Conservation (phyloP, 2,888 invertebrate species). For the Chaetogeoica ovagalla region DNA sequence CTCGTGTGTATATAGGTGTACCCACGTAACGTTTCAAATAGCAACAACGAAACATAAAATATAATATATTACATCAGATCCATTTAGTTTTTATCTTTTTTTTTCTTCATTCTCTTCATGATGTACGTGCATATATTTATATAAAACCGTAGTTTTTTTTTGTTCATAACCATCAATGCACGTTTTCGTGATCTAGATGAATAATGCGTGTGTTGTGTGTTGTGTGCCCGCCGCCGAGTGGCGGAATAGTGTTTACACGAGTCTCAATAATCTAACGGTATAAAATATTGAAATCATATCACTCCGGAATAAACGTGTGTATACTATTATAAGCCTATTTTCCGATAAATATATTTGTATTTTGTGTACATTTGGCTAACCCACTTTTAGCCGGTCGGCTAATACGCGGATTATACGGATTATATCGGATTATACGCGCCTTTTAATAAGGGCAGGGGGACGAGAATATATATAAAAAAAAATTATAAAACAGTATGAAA, state of each 20-base stretch:
- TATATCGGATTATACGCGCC: too few species aligned
- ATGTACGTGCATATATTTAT: background rate
- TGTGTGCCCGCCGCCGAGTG: background rate
- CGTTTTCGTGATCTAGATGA: constrained; percentile 46
- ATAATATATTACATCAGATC: background rate
- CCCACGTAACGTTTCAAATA: too few species aligned
- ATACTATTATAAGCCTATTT: too few species aligned
- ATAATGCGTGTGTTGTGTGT: background rate
- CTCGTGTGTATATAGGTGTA: background rate
- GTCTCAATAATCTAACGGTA: constrained; percentile 27
- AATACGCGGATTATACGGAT: too few species aligned
- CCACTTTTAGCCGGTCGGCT: too few species aligned
- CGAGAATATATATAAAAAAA: too few species aligned
- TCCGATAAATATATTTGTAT: too few species aligned
- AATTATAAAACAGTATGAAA: too few species aligned
- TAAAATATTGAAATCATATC: constrained; percentile 36
- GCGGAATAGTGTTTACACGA: constrained; percentile 28
- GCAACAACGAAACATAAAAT: background rate
- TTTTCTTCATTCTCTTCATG: constrained; percentile 18
- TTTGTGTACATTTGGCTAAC: too few species aligned
- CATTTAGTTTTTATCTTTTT: background rate
- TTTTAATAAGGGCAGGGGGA: too few species aligned
- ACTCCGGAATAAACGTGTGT: background rate
- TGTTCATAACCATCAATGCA: constrained; percentile 37
- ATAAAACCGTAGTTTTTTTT: background rate